Evolutionary conservation across 1,140 invertebrate species (phyloP).

Genomic region (Plutomurus gul): DNA sequence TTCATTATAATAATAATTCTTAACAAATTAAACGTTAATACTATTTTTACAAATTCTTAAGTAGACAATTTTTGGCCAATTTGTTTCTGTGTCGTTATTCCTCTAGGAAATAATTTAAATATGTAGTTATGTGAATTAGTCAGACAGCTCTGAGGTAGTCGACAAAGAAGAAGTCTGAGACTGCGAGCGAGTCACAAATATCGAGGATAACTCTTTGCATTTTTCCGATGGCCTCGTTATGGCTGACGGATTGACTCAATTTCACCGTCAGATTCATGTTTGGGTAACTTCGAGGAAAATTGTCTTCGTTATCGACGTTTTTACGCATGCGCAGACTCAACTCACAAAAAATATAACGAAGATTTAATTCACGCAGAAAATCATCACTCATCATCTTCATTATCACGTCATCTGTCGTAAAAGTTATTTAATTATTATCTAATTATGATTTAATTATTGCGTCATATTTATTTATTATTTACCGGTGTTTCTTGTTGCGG

Average conservation of each 20-base stretch:
- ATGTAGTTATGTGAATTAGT: no score
- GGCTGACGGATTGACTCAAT: background rate
- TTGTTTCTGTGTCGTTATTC: no score
- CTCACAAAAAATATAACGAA: slow-evolving; percentile 87
- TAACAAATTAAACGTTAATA: no score
- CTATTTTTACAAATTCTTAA: no score
- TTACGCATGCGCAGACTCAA: slow-evolving; percentile 56
- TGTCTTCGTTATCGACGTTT: slow-evolving; percentile 81
- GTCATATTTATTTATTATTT: background rate
- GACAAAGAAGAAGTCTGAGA: background rate
- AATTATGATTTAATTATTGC: slow-evolving; percentile 43
- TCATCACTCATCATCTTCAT: slow-evolving; percentile 92
- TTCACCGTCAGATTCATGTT: background rate
- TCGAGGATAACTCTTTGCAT: slow-evolving; percentile 1
- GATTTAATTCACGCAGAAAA: slow-evolving; percentile 82
- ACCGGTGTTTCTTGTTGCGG: background rate
- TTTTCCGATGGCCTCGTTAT: background rate
- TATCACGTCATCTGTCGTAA: slow-evolving; percentile 72
- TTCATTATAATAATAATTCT: no score
- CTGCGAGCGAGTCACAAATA: background rate
- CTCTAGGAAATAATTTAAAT: no score
- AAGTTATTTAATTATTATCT: background rate
- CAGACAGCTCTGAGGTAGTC: background rate
- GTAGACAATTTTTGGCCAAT: no score
- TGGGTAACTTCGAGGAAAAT: slow-evolving; percentile 64